Percentiles rank a stretch among this genome's conserved stretches.
phyloP scores from a whole-genome alignment of 2,113 vertebrate genomes.

The human region DNA sequence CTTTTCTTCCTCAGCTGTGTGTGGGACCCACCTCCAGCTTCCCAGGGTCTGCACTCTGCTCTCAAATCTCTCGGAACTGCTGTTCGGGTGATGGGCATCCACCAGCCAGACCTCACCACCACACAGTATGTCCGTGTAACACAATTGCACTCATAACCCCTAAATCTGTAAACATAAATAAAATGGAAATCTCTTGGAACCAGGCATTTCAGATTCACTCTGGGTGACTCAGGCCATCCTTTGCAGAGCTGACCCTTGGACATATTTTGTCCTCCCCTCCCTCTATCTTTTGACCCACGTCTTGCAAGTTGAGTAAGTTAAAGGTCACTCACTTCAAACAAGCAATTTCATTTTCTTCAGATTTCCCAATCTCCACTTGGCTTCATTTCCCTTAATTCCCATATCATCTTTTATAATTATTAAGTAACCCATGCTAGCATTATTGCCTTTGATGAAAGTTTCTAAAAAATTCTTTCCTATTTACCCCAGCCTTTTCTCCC shows the following conservation, averaged over 20 bases:
- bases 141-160: too few relatives aligned
- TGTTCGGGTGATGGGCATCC: too few relatives aligned
- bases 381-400: not conserved
- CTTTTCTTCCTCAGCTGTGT: not conserved
- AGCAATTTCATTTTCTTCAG: not conserved
- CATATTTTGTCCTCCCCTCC: not conserved
- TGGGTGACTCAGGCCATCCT: not conserved
- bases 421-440: not conserved
- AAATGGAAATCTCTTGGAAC: too few relatives aligned
- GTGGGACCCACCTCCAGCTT: not conserved
- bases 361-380: constrained; percentile 45
- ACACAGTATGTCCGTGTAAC: too few relatives aligned
- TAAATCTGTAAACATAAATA: too few relatives aligned
- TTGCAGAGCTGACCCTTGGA: not conserved
- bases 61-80: not conserved
- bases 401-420: not conserved
- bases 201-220: not conserved
- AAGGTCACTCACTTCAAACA: not conserved
- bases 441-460: not conserved
- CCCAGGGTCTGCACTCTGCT: rapidly evolving
- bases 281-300: not conserved
- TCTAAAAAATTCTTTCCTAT: not conserved
- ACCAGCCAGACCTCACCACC: too few relatives aligned
- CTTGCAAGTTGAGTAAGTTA: not conserved
- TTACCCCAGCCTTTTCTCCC: not conserved